A percentile compares a stretch with the other conserved stretches of the same genome.
Evolutionary conservation across 2,888 invertebrate genomes (phyloP).

Genomic region (Hypolimnas misippus): DNA sequence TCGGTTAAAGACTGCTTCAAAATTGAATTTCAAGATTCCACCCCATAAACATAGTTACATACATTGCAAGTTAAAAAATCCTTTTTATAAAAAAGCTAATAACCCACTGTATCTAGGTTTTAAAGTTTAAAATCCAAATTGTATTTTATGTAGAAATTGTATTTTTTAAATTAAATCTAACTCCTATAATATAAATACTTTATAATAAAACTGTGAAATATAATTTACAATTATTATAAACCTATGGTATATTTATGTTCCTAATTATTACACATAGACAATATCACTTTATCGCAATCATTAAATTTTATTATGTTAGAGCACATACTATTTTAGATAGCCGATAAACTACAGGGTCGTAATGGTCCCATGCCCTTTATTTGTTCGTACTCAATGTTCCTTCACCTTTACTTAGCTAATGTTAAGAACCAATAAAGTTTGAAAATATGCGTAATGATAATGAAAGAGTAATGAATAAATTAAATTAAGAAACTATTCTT

Average conservation of each 20-base stretch:
- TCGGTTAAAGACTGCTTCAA: too few species aligned
- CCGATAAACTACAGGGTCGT: conserved; percentile 37
- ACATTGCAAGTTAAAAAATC: too few species aligned
- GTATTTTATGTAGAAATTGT: too few species aligned
- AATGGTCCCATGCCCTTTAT: conserved; percentile 40
- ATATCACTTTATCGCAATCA: background rate
- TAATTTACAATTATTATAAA: background rate
- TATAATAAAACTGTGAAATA: too few species aligned
- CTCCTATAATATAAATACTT: too few species aligned
- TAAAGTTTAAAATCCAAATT: too few species aligned
- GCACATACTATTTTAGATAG: conserved; percentile 37
- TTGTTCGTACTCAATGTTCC: conserved; percentile 31
- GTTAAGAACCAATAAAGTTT: background rate
- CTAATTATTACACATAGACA: background rate
- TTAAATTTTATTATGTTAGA: conserved; percentile 25
- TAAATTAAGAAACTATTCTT: background rate
- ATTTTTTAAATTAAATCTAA: too few species aligned
- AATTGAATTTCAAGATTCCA: too few species aligned
- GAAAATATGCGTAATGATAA: background rate
- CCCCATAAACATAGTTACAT: too few species aligned
- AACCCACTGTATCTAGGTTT: too few species aligned
- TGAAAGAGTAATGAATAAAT: background rate
- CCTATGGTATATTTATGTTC: background rate
- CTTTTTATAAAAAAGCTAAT: too few species aligned
- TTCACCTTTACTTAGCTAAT: conserved; percentile 32